Evolutionary conservation across 64 coral and sea anemone species (phyloP), one percentile per base, ranked within the genome.

Genomic region (Porites lutea): DNA sequence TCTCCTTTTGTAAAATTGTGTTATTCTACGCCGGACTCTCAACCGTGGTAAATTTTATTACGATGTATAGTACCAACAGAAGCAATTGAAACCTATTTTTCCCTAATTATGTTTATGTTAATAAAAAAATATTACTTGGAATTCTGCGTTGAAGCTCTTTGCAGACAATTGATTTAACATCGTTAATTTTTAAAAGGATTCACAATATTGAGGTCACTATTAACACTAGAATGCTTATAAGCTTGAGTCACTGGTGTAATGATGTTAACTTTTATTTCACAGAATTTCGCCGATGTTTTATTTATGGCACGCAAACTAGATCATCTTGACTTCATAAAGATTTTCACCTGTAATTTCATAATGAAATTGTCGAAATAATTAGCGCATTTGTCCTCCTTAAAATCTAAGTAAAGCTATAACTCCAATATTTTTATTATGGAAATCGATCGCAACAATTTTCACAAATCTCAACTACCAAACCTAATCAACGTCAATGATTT

Each of bases 131-230:
- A 65, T 83, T 22, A n/a, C 44, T 83, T 65, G 2, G 48, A 64
- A 48, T 19, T 83, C 22, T 20, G 48, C 44, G n/a, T 49, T 65
- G 49, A 66, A 44, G 65, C 57, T 0, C 59, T 5, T 82, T 82
- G 58, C 13, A 48, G 79, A 60, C 44, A 83, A 83, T 83, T 62
- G 19, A 62, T 45, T 48, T 83, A 47, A 48, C 12, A 15, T 83
- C 15, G 79, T 65, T 83, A 65, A 83, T 65, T 65, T 63, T 79
- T 83, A 83, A 81, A 83, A 83, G 8, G 13, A 65, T 61, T 43
- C 79, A 48, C 44, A 49, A 48, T 8, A 83, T 66, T 65, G 45
- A 65, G 60, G 79, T 83, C 20, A 20, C 51, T 58, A 79, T 55
- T 79, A 51, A 48, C 48, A 16, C 13, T 27, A 15, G 48, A 37